Percentiles rank a stretch among this genome's conserved stretches.
phyloP scores from a whole-genome alignment of 2,888 invertebrate species.

The Ryuthela nishihirai region DNA sequence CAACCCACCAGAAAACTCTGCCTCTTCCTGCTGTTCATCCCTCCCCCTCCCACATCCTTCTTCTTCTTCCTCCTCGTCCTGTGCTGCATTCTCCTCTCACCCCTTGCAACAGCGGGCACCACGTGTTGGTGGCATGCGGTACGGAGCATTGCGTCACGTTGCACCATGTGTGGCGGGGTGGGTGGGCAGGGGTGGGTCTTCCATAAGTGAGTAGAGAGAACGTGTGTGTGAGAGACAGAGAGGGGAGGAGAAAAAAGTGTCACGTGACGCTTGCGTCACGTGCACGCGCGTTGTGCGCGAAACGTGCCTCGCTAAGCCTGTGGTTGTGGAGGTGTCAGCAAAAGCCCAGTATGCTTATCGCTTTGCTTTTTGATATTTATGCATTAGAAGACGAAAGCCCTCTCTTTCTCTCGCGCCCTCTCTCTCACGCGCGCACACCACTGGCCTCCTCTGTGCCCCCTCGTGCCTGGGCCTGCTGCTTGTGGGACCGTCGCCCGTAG shows the following conservation, averaged over 20 bases:
- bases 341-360: no score
- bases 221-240: no score
- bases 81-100: constrained; percentile 11
- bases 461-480: no score
- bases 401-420: constrained; percentile 10
- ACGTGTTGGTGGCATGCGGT: constrained; percentile 5
- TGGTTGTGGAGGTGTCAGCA: no score
- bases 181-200: no score
- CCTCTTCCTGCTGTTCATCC: not conserved
- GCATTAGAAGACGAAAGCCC: constrained; percentile 37
- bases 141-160: constrained; percentile 18
- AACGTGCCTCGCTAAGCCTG: no score
- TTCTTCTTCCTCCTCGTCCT: not conserved
- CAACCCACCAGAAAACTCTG: no score
- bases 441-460: constrained; percentile 12
- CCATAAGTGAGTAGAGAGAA: no score
- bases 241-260: no score
- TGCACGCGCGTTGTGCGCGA: no score
- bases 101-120: constrained; percentile 16
- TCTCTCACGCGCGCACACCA: constrained; percentile 10
- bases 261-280: no score
- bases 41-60: constrained; percentile 25
- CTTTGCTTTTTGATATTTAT: constrained; percentile 36
- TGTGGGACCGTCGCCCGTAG: no score
- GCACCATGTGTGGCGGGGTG: constrained; percentile 10